A percentile compares a stretch with the other conserved stretches of the same genome.
These are phyloP conservation scores for Hyaena hyaena DNA, from an alignment of 2,113 vertebrate genomes.

Conservation along the genomic window DNA sequence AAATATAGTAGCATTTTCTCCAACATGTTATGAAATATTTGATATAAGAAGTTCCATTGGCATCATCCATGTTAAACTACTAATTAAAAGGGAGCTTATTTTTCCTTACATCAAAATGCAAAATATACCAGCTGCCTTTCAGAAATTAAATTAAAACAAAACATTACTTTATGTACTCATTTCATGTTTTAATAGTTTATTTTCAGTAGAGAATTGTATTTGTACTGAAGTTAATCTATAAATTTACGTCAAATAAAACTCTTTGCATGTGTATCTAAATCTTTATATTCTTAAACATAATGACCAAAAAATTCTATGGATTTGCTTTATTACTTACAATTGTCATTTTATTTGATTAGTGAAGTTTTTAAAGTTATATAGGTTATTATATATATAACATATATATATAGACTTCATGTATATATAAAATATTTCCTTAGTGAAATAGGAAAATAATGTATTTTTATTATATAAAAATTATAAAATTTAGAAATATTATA, in stretches of 20 bases:
- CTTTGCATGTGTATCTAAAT: neutral
- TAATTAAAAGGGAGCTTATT: neutral
- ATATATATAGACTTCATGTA: neutral
- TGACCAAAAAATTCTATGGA: neutral
- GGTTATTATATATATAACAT: neutral
- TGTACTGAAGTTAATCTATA: neutral
- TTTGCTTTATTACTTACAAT: neutral
- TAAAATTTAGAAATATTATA: neutral
- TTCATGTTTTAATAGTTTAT: slow-evolving; percentile 17
- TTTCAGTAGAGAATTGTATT: neutral
- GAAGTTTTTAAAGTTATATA: neutral
- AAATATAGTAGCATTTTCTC: neutral
- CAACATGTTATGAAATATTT: neutral
- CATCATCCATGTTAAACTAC: neutral
- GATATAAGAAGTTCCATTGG: neutral
- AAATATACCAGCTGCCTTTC: neutral
- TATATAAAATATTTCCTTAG: neutral
- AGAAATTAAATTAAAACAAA: slow-evolving; percentile 12
- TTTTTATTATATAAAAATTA: neutral
- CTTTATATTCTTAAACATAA: slow-evolving; percentile 29
- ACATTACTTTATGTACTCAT: neutral
- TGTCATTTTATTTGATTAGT: neutral
- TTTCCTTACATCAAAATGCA: slow-evolving; percentile 18
- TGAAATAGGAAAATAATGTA: neutral
- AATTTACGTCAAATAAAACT: neutral